Conservation (phyloP, 2,113 vertebrate genomes). For the Eidolon helvum region DNA sequence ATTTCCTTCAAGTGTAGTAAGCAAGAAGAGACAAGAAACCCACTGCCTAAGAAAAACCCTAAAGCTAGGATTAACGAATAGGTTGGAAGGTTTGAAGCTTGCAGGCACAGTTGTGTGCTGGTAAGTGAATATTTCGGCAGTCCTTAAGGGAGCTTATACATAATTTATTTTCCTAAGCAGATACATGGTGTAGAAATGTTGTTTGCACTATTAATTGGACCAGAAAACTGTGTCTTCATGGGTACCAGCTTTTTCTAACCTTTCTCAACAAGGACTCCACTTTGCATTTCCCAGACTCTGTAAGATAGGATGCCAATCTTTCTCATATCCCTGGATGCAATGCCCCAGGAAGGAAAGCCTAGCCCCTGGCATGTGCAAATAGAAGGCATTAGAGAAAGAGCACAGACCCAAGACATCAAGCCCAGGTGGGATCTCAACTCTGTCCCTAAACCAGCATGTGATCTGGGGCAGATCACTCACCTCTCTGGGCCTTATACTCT, state of each 20-base stretch:
- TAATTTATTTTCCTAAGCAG: constrained; percentile 71
- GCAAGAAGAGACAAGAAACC: constrained; percentile 9
- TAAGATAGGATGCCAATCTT: not conserved
- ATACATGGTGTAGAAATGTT: constrained; percentile 26
- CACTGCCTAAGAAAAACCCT: not conserved
- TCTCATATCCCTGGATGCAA: not conserved
- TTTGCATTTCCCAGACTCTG: not conserved
- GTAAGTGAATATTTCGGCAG: not conserved
- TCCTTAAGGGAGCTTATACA: constrained; percentile 39
- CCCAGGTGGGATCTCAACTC: not conserved
- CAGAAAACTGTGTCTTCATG: constrained; percentile 25
- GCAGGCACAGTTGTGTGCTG: not conserved
- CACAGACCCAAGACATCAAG: not conserved
- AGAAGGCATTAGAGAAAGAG: not conserved
- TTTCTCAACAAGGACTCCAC: not conserved
- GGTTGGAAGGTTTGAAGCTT: not conserved
- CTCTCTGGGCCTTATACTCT: not conserved
- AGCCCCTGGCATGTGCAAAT: not conserved
- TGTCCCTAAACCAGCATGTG: not conserved
- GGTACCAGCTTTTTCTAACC: not conserved
- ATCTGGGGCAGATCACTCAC: not conserved
- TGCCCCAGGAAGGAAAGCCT: not conserved
- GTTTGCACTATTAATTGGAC: constrained; percentile 57
- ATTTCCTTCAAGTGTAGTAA: constrained; percentile 45
- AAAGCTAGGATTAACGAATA: constrained; percentile 59